Base-by-base conservation (phyloP, 2,888 invertebrate genomes). In the Thera britannica region DNA sequence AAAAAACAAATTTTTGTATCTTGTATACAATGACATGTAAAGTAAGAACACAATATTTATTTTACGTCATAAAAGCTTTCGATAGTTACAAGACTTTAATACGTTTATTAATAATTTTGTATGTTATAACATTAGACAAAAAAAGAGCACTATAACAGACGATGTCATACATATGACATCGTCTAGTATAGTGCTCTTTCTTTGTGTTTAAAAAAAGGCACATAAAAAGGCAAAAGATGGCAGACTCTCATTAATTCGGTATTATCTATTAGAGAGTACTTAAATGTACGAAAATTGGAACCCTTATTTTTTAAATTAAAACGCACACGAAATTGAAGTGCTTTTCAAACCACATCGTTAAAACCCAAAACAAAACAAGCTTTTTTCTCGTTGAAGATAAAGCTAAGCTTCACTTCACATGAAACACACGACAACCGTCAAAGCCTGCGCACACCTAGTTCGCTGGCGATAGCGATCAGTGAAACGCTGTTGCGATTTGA, bases 341-440 rank as follows among this genome's bases (percentile, higher is more conserved):
- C 51, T 51, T 51, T 52, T 34, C 34, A 34, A 52, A 52, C 23
- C 51, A 51, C 52, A 52, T 52, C 52, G 52, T 52, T 52, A 52
- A 52, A 52, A 49, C 51, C 41, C 2, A 61, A 48, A 55, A 62
- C 8, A 55, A 9, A 49, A 6, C 11, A 41, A 51, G 38, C 1
- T 46, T 46, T 38, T 46, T 46, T 41, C 41, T 41, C 2, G 8
- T 46, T 2, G 44, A 46, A 46, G 9, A 46, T 2, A 46, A 9
- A 41, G 23, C 23, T 38, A 38, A 6, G 8, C 44, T 46, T 46
- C 9, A 46, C 9, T 51, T 54, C 11, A 58, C 44, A 66, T 44
- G 65, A 65, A 54, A 12, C 36, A 46, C 58, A 61, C 65, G 65
- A 54, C 48, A 72, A 69, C 70, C 70, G 57, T 65, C 23, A 23